Conservation (phyloP, 2,113 vertebrate genomes). For the Oophaga pumilio region DNA sequence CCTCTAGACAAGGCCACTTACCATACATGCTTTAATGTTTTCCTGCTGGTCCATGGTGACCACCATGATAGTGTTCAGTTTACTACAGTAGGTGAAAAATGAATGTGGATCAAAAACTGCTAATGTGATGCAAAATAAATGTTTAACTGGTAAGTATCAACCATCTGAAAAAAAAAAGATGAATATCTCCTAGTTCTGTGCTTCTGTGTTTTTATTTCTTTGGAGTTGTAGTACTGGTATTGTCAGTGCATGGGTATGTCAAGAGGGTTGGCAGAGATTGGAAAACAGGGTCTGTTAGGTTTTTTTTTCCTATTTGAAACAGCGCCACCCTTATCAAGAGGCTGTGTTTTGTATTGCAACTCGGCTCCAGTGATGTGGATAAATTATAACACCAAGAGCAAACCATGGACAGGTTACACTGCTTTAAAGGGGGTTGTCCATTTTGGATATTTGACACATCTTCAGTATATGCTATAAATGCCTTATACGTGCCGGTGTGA, state of each 20-base stretch:
- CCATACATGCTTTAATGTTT: neutral
- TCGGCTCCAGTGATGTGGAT: neutral
- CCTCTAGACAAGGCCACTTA: neutral
- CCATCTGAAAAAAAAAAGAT: too few species aligned
- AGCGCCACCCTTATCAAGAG: neutral
- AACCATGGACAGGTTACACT: neutral
- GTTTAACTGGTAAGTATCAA: neutral
- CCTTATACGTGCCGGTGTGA: too few species aligned
- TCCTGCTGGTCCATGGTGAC: neutral
- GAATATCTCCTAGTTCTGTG: neutral
- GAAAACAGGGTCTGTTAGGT: neutral
- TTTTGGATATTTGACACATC: too few species aligned
- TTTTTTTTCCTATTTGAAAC: neutral
- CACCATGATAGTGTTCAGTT: neutral
- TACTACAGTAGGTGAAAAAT: neutral
- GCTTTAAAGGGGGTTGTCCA: neutral
- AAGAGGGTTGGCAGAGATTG: neutral
- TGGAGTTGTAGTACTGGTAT: neutral
- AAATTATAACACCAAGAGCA: neutral
- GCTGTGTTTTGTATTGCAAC: neutral
- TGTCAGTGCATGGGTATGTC: neutral
- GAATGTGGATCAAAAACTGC: neutral
- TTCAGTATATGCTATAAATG: too few species aligned
- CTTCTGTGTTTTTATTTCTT: neutral
- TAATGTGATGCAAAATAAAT: neutral